These are phyloP conservation scores for Teleogryllus occipitalis DNA, from an alignment of 1,140 invertebrate species.

Conservation along the genomic window DNA sequence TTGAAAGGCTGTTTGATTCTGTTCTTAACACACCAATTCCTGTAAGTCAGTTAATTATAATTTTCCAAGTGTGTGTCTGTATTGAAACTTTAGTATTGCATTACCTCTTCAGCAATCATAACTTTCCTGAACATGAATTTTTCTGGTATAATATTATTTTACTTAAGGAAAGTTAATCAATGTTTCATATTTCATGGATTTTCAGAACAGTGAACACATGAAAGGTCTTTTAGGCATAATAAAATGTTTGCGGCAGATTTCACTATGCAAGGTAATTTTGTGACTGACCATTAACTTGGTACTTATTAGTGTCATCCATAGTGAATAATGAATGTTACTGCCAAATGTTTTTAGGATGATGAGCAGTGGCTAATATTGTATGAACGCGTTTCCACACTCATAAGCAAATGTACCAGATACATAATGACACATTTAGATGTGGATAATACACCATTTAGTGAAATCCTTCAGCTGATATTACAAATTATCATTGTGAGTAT, in stretches of 20 bases:
- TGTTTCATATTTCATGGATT: background rate
- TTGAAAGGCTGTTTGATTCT: background rate
- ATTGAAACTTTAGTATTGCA: no score
- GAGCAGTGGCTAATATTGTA: background rate
- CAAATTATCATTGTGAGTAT: background rate
- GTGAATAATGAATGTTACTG: no score
- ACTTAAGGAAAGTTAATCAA: background rate
- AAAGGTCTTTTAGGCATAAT: slow-evolving; percentile 1
- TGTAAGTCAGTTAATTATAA: background rate
- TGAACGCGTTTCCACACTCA: background rate
- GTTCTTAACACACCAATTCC: background rate
- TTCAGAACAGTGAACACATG: background rate
- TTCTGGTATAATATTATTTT: no score
- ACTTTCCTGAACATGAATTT: no score
- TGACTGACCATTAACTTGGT: no score
- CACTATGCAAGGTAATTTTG: background rate
- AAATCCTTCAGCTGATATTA: background rate
- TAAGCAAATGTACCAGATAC: background rate
- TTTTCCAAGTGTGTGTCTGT: background rate
- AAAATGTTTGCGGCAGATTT: background rate
- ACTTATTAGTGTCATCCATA: no score
- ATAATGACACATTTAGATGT: background rate
- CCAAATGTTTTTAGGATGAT: background rate
- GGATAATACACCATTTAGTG: background rate
- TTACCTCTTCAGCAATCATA: no score